These are phyloP conservation scores for Onychostruthus taczanowskii DNA, from an alignment of 2,113 vertebrate genomes.

Conservation along the genomic window DNA sequence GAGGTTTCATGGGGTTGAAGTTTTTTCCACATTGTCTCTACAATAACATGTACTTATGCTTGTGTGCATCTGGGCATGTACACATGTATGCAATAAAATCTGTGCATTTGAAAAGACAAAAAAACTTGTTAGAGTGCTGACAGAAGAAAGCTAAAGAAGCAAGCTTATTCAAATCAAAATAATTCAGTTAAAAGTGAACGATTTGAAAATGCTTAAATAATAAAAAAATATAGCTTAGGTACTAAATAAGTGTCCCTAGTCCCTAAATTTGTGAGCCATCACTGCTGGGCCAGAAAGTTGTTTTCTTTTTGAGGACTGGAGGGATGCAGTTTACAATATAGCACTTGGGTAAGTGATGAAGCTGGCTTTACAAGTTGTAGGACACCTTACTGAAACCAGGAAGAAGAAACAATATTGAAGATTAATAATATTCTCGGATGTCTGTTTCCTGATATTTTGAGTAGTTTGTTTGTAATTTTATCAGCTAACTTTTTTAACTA, in stretches of 20 bases:
- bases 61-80: background rate
- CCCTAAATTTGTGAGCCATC: background rate
- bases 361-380: background rate
- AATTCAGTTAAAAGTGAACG: background rate
- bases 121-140: background rate
- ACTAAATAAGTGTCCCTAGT: background rate
- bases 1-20: background rate
- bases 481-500: background rate
- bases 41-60: rapidly evolving
- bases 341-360: background rate
- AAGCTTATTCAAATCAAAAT: background rate
- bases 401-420: background rate
- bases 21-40: background rate
- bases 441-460: background rate
- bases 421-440: background rate
- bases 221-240: background rate
- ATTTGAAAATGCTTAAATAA: background rate
- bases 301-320: background rate
- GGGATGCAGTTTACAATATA: background rate
- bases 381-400: background rate
- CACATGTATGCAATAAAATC: background rate
- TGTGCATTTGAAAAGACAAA: background rate
- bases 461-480: background rate
- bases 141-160: background rate
- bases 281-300: background rate